Base-by-base conservation (phyloP, 2,797 vertebrate genomes). In the Pygocentrus nattereri region DNA sequence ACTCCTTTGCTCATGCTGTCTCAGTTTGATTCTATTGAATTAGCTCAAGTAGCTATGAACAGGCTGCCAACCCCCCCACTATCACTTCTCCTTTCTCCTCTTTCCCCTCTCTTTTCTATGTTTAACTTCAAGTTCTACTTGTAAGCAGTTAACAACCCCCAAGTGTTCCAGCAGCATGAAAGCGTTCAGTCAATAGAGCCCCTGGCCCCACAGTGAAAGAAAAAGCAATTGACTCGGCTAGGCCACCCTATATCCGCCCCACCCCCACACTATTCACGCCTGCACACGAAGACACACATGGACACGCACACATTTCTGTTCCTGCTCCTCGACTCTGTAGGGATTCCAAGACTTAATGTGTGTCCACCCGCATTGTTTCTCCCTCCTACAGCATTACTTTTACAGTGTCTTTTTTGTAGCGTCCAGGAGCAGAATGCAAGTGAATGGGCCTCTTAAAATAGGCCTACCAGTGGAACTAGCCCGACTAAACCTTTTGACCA, bases 141-240 rank as follows among this genome's bases (percentile, higher is more conserved):
- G 78, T 65, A 74, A 70, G 59, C 59, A 70, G 59, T 80, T 56
- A 80, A 80, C 61, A 74, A 62, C 25, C 71, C 65, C n/a, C 5
- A 21, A 68, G 62, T 80, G 78, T 54, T 80, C 65, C 61, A 31
- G 27, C 54, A 62, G 21, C n/a, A 25, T 68, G 41, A 67, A 79
- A 54, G 44, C 23, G 2, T 50, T n/a, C 62, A 41, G 71, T 83
- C 82, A 79, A 75, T 74, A 75, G 64, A 67, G 41, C 50, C 59
- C 47, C 38, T 12, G 49, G 56, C 52, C 61, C 41, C 58, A 50
- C 62, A 41, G 25, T 59, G 69, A 58, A 73, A 79, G 61, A 52
- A 64, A 34, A 74, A 5, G 27, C 65, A 81, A 74, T 74, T 54
- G 69, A 79, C 71, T 76, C 67, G 27, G 65, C 5, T n/a, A 47